Evolutionary conservation across 2,113 vertebrate species (phyloP).

Genomic region (Bos javanicus): DNA sequence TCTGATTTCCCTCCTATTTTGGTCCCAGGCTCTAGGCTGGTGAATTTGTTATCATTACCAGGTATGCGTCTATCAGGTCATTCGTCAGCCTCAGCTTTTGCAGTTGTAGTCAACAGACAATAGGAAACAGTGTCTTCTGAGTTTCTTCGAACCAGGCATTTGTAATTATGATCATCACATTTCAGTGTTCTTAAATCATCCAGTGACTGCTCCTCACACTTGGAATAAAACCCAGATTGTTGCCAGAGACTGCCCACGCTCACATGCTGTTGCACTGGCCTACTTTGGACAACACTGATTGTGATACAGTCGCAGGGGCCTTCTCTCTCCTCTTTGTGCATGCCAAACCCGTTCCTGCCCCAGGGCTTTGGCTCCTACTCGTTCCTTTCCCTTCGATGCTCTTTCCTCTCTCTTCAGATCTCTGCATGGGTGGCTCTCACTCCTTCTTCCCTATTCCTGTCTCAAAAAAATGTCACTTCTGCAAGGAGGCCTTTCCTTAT

Average conservation of each 20-base stretch:
- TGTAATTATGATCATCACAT: not conserved
- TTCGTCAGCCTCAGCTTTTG: not conserved
- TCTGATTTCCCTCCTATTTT: not conserved
- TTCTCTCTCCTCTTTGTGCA: not conserved
- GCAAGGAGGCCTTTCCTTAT: not conserved
- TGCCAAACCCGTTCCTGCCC: not conserved
- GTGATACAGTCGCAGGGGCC: not conserved
- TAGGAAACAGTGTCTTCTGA: not conserved
- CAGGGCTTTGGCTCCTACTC: not conserved
- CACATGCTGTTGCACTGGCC: not conserved
- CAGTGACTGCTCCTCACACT: not conserved
- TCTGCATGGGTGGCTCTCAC: not conserved
- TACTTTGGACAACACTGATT: not conserved
- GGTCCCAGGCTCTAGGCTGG: not conserved
- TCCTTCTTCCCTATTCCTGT: not conserved
- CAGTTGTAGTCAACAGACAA: not conserved
- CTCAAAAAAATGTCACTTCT: constrained; percentile 1
- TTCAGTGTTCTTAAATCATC: not conserved
- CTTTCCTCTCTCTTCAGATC: not conserved
- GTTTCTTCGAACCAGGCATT: not conserved
- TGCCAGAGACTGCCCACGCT: not conserved
- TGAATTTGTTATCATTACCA: not conserved
- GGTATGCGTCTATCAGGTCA: not conserved
- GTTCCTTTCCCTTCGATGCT: not conserved
- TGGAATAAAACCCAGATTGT: not conserved